Evolutionary conservation across 2,113 vertebrate genomes (phyloP).

Genomic region (Crocuta crocuta): DNA sequence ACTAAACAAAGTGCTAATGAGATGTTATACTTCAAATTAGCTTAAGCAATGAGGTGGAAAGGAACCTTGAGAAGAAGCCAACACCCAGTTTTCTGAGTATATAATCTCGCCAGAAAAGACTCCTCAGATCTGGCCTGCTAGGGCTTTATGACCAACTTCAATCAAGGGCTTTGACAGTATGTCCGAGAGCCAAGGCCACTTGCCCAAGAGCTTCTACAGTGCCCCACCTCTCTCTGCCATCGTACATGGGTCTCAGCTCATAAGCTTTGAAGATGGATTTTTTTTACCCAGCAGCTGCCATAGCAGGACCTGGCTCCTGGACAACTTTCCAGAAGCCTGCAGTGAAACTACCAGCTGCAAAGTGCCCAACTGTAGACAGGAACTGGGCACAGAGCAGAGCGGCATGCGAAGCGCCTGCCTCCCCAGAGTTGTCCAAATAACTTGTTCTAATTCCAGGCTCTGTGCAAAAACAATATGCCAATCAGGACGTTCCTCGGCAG

Average conservation of each 20-base stretch:
- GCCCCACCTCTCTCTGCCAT: constrained; percentile 62
- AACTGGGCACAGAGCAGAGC: background rate
- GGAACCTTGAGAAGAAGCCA: constrained; percentile 41
- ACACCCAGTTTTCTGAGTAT: constrained; percentile 69
- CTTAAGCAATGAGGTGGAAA: background rate
- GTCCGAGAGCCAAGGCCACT: background rate
- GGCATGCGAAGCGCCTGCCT: background rate
- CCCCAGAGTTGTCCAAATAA: background rate
- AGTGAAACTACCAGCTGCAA: background rate
- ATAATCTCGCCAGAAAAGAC: constrained; percentile 48
- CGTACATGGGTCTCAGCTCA: background rate
- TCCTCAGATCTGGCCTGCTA: background rate
- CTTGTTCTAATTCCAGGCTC: background rate
- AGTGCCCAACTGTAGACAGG: background rate
- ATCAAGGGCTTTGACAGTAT: constrained; percentile 31
- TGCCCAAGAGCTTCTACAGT: background rate
- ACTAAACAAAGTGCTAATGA: constrained; percentile 49
- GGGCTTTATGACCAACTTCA: background rate
- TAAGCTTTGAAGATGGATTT: constrained; percentile 49
- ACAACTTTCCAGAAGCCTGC: constrained; percentile 37
- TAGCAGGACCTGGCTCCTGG: constrained; percentile 73
- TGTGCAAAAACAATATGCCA: background rate
- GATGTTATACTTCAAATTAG: constrained; percentile 56
- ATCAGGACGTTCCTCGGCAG: background rate
- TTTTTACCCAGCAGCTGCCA: constrained; percentile 71